A percentile compares a stretch with the other conserved stretches of the same genome.
These are phyloP conservation scores for Cirrhinus molitorella DNA, from an alignment of 2,797 vertebrate species.

Conservation along the genomic window DNA sequence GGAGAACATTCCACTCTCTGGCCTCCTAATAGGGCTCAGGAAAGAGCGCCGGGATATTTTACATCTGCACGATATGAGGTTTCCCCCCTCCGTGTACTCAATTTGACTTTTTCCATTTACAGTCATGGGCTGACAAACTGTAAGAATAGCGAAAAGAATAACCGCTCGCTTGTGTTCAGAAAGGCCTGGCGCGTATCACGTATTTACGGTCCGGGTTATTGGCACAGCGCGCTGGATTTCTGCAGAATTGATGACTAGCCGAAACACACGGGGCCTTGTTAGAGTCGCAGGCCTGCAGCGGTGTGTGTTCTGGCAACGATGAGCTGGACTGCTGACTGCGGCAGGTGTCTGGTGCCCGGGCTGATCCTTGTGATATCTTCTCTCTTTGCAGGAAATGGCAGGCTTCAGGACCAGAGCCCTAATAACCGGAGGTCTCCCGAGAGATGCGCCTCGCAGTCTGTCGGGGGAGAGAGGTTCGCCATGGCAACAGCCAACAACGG, in stretches of 20 bases:
- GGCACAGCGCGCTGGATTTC: slow-evolving; percentile 17
- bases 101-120: slow-evolving; percentile 52
- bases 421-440: slow-evolving; percentile 70
- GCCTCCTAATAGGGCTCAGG: slow-evolving; percentile 58
- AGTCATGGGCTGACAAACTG: slow-evolving; percentile 45
- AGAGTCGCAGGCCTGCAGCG: slow-evolving; percentile 26
- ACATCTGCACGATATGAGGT: slow-evolving; percentile 53
- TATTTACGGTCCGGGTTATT: slow-evolving; percentile 20
- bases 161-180: slow-evolving; percentile 19
- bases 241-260: slow-evolving; percentile 36
- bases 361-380: slow-evolving; percentile 60
- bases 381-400: slow-evolving; percentile 73
- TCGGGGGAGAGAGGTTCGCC: slow-evolving; percentile 64
- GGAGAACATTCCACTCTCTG: slow-evolving; percentile 57
- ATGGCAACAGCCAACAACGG: slow-evolving; percentile 69
- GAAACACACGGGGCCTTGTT: slow-evolving; percentile 47
- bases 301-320: slow-evolving; percentile 36
- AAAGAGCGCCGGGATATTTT: slow-evolving; percentile 54
- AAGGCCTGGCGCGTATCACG: not conserved
- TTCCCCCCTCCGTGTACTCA: slow-evolving; percentile 25
- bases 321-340: slow-evolving; percentile 59
- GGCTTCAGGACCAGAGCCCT: slow-evolving; percentile 71
- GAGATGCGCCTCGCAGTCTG: slow-evolving; percentile 58
- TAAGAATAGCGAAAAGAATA: slow-evolving; percentile 43
- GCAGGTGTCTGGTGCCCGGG: slow-evolving; percentile 53